phyloP scores from a whole-genome alignment of 2,888 invertebrate genomes.

The Limnephilus rhombicus region DNA sequence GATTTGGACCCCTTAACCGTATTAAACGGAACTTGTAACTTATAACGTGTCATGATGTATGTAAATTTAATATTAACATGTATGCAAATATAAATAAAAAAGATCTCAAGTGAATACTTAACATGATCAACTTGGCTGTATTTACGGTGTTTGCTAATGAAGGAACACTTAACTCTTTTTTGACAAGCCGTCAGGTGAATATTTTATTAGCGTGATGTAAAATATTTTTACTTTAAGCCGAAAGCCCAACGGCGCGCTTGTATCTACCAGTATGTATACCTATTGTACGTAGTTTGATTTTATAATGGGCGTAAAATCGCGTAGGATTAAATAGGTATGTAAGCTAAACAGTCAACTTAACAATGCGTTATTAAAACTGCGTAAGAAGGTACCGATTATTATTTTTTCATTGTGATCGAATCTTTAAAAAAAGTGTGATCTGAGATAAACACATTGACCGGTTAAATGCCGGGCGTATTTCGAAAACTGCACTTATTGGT shows the following conservation, averaged over 20 bases:
- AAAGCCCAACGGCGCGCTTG: not conserved
- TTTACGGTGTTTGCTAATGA: constrained; percentile 15
- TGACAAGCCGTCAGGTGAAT: constrained; percentile 30
- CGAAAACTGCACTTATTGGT: too few relatives aligned
- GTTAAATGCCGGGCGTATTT: too few relatives aligned
- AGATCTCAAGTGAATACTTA: not conserved
- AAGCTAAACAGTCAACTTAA: not conserved
- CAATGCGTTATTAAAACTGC: constrained; percentile 25
- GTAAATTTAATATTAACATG: not conserved
- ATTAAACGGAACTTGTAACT: not conserved
- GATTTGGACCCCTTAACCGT: too few relatives aligned
- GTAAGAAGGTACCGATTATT: not conserved
- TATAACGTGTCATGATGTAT: not conserved
- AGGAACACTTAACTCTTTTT: constrained; percentile 10
- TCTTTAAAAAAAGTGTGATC: not conserved
- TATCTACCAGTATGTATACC: not conserved
- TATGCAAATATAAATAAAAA: not conserved
- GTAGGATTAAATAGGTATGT: not conserved
- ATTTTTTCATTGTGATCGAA: too few relatives aligned
- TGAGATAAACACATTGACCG: not conserved
- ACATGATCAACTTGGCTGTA: not conserved
- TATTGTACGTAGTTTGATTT: not conserved
- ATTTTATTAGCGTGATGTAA: constrained; percentile 36
- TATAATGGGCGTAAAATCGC: not conserved
- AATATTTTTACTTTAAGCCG: constrained; percentile 8